Percentiles rank a stretch among this genome's conserved stretches.
These are phyloP conservation scores for Laterallus jamaicensis DNA, from an alignment of 2,113 vertebrate genomes.

Conservation along the genomic window DNA sequence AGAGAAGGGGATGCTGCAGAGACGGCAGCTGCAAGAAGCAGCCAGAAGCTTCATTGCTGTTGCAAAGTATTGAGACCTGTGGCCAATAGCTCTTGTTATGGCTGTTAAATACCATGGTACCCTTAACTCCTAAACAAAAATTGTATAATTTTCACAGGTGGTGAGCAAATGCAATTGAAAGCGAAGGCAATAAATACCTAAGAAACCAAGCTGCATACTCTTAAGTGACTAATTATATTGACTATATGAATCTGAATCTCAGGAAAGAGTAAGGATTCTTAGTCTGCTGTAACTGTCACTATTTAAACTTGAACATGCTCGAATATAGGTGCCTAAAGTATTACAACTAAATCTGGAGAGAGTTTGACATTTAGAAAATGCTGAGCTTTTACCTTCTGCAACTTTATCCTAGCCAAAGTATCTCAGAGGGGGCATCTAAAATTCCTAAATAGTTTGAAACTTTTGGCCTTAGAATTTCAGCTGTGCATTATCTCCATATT, in stretches of 20 bases:
- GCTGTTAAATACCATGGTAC: neutral
- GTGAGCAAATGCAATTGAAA: neutral
- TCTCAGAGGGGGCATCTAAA: neutral
- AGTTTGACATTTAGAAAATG: conserved; percentile 12
- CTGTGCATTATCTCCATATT: neutral
- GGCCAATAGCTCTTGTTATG: neutral
- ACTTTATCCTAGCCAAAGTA: neutral
- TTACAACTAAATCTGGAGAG: neutral
- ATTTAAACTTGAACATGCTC: neutral
- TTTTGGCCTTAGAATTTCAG: neutral
- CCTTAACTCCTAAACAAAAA: neutral
- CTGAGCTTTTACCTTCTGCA: neutral
- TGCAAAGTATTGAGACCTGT: neutral
- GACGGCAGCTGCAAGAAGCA: too few relatives aligned
- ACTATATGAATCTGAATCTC: neutral
- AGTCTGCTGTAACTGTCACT: neutral
- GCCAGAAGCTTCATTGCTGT: neutral
- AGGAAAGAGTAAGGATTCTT: neutral
- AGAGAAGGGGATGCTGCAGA: too few relatives aligned
- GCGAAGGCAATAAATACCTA: neutral
- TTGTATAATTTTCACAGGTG: neutral
- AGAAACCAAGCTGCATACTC: neutral
- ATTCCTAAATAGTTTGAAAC: neutral
- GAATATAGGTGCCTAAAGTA: neutral
- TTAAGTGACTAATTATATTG: neutral